Evolutionary conservation across 2,113 vertebrate genomes (phyloP).

Genomic region (Mobula hypostoma): DNA sequence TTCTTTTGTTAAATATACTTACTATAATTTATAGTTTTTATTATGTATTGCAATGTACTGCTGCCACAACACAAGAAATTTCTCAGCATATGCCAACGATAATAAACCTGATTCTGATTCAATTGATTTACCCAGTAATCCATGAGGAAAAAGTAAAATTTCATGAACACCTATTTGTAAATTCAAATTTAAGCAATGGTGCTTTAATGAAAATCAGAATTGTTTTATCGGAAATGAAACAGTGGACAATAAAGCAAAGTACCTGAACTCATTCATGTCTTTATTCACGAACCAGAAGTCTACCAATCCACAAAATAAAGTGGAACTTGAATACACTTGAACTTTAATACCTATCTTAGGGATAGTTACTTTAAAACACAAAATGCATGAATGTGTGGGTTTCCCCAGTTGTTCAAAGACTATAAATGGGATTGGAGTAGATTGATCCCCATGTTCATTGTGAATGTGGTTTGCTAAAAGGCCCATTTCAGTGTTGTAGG

Average conservation of each 20-base stretch:
- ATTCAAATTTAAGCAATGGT: not conserved
- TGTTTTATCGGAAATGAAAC: not conserved
- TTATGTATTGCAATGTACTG: too few species aligned
- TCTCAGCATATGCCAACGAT: too few species aligned
- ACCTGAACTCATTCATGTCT: not conserved
- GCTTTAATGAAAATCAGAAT: not conserved
- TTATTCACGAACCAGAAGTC: not conserved
- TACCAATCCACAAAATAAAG: not conserved
- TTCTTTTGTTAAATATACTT: too few species aligned
- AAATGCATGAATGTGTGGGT: not conserved
- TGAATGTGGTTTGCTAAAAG: too few species aligned
- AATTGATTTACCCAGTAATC: not conserved
- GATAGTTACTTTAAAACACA: not conserved
- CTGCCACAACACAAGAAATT: too few species aligned
- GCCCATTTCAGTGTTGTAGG: too few species aligned
- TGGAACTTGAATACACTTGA: not conserved
- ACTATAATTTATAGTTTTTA: too few species aligned
- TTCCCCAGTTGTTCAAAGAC: too few species aligned
- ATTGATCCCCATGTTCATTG: too few species aligned
- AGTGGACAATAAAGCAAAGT: not conserved
- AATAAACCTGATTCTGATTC: too few species aligned
- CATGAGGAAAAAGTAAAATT: not conserved
- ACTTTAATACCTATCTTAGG: not conserved
- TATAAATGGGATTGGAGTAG: too few species aligned
- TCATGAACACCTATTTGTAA: not conserved